phyloP scores from a whole-genome alignment of 2,888 invertebrate species.

The Dynastes grantii region DNA sequence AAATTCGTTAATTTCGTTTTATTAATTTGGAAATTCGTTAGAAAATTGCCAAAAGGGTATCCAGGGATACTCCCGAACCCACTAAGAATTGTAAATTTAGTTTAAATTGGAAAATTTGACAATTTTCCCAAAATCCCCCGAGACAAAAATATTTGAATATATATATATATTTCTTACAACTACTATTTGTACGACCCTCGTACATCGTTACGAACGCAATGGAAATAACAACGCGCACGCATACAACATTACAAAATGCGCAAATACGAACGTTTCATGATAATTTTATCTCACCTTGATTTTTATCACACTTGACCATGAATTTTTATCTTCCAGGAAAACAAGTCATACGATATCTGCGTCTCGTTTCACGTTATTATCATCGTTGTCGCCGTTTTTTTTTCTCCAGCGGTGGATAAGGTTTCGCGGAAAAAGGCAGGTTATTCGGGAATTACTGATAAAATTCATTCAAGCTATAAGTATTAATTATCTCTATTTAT shows the following conservation, averaged over 20 bases:
- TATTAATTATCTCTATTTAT: not conserved
- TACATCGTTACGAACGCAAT: not conserved
- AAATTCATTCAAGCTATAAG: slow-evolving; percentile 31
- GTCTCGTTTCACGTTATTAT: slow-evolving; percentile 40
- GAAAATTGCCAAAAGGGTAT: no score
- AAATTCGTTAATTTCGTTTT: no score
- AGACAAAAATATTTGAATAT: no score
- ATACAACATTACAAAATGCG: slow-evolving; percentile 34
- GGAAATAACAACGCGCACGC: not conserved
- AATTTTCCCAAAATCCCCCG: no score
- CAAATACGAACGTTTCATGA: slow-evolving; percentile 41
- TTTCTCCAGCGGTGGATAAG: slow-evolving; percentile 22
- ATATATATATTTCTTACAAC: not conserved
- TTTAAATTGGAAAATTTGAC: no score
- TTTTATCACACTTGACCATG: slow-evolving; percentile 51
- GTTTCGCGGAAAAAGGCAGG: slow-evolving; percentile 44
- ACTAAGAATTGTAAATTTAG: no score
- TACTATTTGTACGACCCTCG: not conserved
- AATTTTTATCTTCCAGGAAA: slow-evolving; percentile 52
- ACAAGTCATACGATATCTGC: slow-evolving; percentile 48
- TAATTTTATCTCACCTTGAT: slow-evolving; percentile 51
- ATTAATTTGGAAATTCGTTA: no score
- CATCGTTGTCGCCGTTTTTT: slow-evolving; percentile 10
- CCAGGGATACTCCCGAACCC: no score
- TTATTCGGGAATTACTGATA: slow-evolving; percentile 41